Base-by-base conservation (phyloP, 2,888 invertebrate species). In the Patella pellucida region DNA sequence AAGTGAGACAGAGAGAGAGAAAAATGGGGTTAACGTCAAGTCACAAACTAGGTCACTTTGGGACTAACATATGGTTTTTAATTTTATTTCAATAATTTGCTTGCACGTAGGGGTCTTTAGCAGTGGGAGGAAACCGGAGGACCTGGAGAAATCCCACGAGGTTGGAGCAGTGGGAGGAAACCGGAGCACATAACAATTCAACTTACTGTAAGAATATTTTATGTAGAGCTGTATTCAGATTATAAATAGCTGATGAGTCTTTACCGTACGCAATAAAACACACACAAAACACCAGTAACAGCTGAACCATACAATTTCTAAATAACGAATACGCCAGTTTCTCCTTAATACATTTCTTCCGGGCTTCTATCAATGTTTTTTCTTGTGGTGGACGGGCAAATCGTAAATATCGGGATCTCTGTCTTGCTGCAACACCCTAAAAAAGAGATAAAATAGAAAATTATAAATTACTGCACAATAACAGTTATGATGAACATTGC, bases 321-420 rank as follows among this genome's bases (percentile, higher is more conserved):
- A 31, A 76, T 74, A 69, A 74, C 23, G 67, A 73, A 11, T 85
- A 77, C 2, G 89, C 88, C 71, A 87, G 88, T 72, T 85, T 89
- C 79, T 90, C 88, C 78, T 89, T 90, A 77, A 90, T 85, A 27
- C 85, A 86, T 74, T 85, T 84, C 74, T 89, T 90, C 67, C 90
- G 81, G 1, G 90, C 85, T 76, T 89, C 87, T 52, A 88, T 87
- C 68, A 90, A 84, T 68, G 88, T 85, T 76, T 89, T 89, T 77
- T 90, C 90, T 74, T 90, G 89, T 9, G 90, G 90, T 9, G 90
- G 90, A 71, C 90, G 80, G 7, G 89, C 88, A 84, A 89, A 89
- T 67, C 90, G 75, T 52, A 90, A 80, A 76, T 90, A 90, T 31
- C 90, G 78, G 2, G 90, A 90, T 73, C 90, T 81, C 81, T 90